Evolutionary conservation across 1,140 invertebrate species (phyloP), one percentile per base, ranked within the genome.

Genomic region (Caenorhabditis tropicalis): DNA sequence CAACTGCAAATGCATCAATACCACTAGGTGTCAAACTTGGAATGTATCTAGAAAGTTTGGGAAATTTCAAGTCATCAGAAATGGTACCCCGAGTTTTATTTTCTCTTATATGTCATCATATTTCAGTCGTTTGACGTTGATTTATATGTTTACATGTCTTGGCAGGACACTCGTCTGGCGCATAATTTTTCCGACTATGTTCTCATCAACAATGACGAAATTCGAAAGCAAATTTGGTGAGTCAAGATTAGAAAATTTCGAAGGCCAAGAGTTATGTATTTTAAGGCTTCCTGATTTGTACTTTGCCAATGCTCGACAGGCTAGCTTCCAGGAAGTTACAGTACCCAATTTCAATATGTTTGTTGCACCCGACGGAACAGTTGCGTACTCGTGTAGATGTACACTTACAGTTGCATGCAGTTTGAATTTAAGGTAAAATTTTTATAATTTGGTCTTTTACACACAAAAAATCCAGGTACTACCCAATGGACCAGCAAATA

Each of bases 241-340:
- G 49, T 31, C 6, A 3, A 24, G 27, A 24, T 29, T 43, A 56
- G 24, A 15, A 24, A 74, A n/a, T 31, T 5, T 36, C 24, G 21
- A 2, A 10, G 21, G 12, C 10, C n/a, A 33, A n/a, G 36, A 21
- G 3, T 31, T 48, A 21, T 9, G 79, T 16, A n/a, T 31, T 60
- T 94, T 93, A 87, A 93, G 94, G 94, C 93, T 94, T 81, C 89
- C 89, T 19, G 89, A 90, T 81, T 74, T 90, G 12, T 90, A 90
- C 85, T 91, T 90, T 84, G 81, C 89, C 16, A 90, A 90, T 88
- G 89, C 89, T 19, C 79, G 88, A 36, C 79, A 65, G 12, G 81
- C 88, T 7, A 65, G 85, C 48, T 91, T 90, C 53, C 89, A 90
- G 81, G 80, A 90, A 29, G 89, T 90, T 46, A 91, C 88, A 19